Evolutionary conservation across 2,888 invertebrate genomes (phyloP).

Genomic region (Ormyrus thymus): DNA sequence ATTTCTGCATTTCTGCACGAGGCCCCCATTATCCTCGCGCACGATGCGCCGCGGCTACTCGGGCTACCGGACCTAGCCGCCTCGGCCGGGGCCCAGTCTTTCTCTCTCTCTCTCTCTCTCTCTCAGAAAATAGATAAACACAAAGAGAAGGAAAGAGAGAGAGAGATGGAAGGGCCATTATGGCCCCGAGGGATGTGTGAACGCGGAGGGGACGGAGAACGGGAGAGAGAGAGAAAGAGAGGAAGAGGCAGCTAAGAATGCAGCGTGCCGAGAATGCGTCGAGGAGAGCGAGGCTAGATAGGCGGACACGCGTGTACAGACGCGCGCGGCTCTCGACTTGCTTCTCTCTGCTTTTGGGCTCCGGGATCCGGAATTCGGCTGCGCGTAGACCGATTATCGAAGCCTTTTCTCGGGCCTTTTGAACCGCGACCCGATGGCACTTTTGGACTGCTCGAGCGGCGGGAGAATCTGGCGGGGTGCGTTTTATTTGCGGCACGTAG

Average conservation of each 20-base stretch:
- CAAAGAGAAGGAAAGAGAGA: neutral
- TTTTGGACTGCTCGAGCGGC: too few species aligned
- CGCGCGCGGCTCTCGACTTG: too few species aligned
- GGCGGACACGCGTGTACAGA: neutral
- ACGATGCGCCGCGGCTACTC: too few species aligned
- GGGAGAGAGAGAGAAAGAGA: neutral
- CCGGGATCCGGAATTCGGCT: too few species aligned
- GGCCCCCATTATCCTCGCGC: too few species aligned
- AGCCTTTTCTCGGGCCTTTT: too few species aligned
- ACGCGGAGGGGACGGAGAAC: neutral
- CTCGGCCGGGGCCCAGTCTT: neutral
- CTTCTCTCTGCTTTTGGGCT: too few species aligned
- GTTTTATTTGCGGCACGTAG: too few species aligned
- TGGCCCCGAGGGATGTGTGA: neutral
- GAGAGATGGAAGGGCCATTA: conserved; percentile 9
- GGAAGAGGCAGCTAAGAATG: conserved; percentile 15
- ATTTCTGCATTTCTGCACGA: too few species aligned
- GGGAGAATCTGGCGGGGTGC: too few species aligned
- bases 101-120: conserved; percentile 5
- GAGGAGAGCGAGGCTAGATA: neutral
- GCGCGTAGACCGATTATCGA: too few species aligned
- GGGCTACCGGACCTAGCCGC: neutral
- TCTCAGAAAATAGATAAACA: conserved; percentile 11
- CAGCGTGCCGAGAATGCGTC: conserved; percentile 13
- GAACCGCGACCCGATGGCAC: too few species aligned